Percentiles rank a stretch among this genome's conserved stretches.
phyloP scores from a whole-genome alignment of 2,888 invertebrate genomes.

The Sminthurinus aureus region DNA sequence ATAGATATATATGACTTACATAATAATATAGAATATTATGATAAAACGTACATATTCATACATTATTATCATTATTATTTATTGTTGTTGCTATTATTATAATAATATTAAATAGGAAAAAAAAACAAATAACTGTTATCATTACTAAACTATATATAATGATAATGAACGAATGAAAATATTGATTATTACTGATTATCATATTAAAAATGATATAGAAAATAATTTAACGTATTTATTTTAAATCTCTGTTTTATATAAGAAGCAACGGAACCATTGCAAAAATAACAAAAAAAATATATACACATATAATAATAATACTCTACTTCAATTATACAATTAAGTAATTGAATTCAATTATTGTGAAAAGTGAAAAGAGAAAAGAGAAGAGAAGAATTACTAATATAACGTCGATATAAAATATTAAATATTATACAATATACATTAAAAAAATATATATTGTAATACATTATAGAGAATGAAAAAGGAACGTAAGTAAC shows the following conservation, averaged over 20 bases:
- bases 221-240: neutral
- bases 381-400: neutral
- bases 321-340: neutral
- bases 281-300: no score
- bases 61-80: neutral
- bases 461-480: no score
- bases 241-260: neutral
- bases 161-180: no score
- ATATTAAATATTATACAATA: neutral
- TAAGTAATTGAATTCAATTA: neutral
- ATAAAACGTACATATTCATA: neutral
- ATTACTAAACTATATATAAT: no score
- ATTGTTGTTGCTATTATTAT: no score
- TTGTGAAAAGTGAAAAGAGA: neutral
- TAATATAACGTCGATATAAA: neutral
- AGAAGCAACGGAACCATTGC: neutral
- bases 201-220: no score
- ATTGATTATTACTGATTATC: neutral
- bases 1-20: neutral
- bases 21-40: neutral
- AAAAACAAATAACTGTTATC: no score
- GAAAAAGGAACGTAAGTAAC: no score
- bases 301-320: neutral
- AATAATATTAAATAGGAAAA: neutral
- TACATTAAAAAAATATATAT: neutral